Conservation (phyloP, 2,888 invertebrate genomes). For the Oscheius sp. region DNA sequence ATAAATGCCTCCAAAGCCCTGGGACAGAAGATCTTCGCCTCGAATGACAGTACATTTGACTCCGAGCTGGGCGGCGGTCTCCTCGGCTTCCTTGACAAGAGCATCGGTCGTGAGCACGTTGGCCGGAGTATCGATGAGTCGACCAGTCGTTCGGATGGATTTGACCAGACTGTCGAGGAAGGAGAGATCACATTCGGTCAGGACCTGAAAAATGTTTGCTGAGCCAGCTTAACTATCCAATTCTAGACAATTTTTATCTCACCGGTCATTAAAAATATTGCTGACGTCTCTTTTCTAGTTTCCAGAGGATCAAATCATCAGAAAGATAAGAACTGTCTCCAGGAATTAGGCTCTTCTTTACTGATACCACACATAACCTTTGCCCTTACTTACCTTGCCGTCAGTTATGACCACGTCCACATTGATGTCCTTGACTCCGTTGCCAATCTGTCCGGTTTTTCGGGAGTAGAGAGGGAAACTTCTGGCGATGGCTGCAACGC, state of each 20-base stretch:
- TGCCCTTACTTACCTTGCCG: constrained; percentile 45
- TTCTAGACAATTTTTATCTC: too few species aligned
- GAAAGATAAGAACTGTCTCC: neutral
- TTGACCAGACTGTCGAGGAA: constrained; percentile 73
- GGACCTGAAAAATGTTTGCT: constrained; percentile 34
- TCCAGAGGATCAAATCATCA: neutral
- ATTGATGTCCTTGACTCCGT: constrained; percentile 42
- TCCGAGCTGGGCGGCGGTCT: constrained; percentile 45
- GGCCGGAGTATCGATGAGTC: constrained; percentile 87
- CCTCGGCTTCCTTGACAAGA: constrained; percentile 80
- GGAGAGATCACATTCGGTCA: constrained; percentile 69
- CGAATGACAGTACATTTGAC: constrained; percentile 73
- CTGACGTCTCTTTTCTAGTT: too few species aligned
- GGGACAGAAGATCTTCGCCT: constrained; percentile 83
- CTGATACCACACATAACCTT: neutral
- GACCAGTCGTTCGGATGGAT: constrained; percentile 82
- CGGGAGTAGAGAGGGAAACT: constrained; percentile 83
- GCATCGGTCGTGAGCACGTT: constrained; percentile 83
- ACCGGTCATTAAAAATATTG: too few species aligned
- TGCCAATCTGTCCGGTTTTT: constrained; percentile 74
- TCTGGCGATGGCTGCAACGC: constrained; percentile 85
- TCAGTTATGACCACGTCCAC: constrained; percentile 64
- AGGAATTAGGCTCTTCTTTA: neutral
- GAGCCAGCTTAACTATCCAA: neutral
- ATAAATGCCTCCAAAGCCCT: constrained; percentile 86